Evolutionary conservation across 2,113 vertebrate species (phyloP).

Genomic region (Saguinus midas): DNA sequence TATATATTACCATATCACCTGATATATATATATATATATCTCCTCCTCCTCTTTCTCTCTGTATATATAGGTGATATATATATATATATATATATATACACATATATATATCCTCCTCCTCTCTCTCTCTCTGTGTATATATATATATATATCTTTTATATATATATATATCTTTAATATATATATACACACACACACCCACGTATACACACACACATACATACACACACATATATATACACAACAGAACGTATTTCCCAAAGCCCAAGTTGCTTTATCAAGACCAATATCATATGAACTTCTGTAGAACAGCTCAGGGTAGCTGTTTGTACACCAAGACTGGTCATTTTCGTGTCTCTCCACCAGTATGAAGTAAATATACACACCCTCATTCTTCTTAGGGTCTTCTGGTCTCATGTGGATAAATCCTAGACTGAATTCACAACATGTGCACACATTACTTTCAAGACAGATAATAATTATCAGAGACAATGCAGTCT

Average conservation of each 20-base stretch:
- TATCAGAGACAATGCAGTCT: neutral
- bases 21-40: too few relatives aligned
- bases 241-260: neutral
- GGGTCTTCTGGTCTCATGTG: neutral
- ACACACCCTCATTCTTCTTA: neutral
- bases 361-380: neutral
- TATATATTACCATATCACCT: too few relatives aligned
- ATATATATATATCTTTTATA: too few relatives aligned
- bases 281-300: accelerated
- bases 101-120: too few relatives aligned
- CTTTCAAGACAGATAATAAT: neutral
- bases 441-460: neutral
- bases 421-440: neutral
- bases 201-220: too few relatives aligned
- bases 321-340: neutral
- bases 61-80: too few relatives aligned
- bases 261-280: neutral
- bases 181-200: too few relatives aligned
- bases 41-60: too few relatives aligned
- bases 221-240: too few relatives aligned
- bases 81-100: too few relatives aligned
- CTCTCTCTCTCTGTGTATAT: too few relatives aligned
- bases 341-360: neutral
- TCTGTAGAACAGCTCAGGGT: neutral
- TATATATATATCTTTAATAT: too few relatives aligned